A percentile compares a stretch with the other conserved stretches of the same genome.
Evolutionary conservation across 2,797 vertebrate species (phyloP).

Genomic region (Sebastes alutus): DNA sequence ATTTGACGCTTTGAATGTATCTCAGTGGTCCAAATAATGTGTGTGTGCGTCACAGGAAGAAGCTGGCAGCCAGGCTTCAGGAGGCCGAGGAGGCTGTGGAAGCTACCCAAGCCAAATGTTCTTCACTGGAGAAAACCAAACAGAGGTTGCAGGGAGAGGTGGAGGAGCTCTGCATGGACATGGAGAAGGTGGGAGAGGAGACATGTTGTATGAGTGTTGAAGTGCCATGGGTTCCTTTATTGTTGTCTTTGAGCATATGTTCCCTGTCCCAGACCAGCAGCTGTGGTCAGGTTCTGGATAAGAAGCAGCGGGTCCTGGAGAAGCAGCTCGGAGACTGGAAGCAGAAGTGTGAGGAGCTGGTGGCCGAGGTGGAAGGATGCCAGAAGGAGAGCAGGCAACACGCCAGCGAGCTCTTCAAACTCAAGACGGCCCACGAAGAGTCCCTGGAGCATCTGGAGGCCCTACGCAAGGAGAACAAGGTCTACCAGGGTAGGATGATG

Average conservation of each 20-base stretch:
- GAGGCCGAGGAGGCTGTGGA: slow-evolving; percentile 85
- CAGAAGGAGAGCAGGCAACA: slow-evolving; percentile 86
- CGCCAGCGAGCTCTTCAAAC: slow-evolving; percentile 84
- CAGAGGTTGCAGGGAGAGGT: slow-evolving; percentile 86
- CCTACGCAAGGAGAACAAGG: slow-evolving; percentile 83
- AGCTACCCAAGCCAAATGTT: slow-evolving; percentile 85
- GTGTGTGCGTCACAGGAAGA: slow-evolving; percentile 77
- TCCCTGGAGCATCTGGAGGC: slow-evolving; percentile 82
- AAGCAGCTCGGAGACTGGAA: slow-evolving; percentile 86
- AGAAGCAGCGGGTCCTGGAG: slow-evolving; percentile 86
- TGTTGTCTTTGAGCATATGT: background rate
- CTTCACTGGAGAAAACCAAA: slow-evolving; percentile 86
- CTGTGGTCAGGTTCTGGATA: slow-evolving; percentile 80
- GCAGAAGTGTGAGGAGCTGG: slow-evolving; percentile 86
- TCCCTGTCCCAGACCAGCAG: slow-evolving; percentile 74
- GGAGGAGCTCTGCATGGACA: slow-evolving; percentile 86
- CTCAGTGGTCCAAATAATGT: background rate
- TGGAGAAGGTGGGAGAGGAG: slow-evolving; percentile 81
- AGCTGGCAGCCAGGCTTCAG: slow-evolving; percentile 80
- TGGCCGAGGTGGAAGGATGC: slow-evolving; percentile 82
- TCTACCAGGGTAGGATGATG: slow-evolving; percentile 78
- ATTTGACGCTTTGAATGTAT: background rate
- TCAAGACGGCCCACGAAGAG: slow-evolving; percentile 85
- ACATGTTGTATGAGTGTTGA: no score
- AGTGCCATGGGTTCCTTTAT: background rate